Evolutionary conservation across 2,113 vertebrate species (phyloP).

Genomic region (Scatophagus argus): DNA sequence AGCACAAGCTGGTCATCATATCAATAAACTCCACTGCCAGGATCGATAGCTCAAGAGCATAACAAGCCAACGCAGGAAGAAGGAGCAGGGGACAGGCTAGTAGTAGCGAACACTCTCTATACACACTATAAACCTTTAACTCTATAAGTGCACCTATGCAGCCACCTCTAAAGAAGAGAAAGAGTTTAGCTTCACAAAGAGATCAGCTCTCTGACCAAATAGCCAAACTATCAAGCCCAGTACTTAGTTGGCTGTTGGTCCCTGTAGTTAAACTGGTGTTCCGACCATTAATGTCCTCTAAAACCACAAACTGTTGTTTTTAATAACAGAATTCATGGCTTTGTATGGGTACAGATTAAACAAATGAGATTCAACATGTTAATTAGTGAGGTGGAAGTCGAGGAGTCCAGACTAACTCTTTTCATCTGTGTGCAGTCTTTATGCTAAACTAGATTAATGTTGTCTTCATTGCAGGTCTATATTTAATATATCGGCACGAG

Average conservation of each 20-base stretch:
- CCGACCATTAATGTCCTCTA: not conserved
- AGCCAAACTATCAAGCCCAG: too few species aligned
- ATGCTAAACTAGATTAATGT: not conserved
- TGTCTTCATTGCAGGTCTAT: not conserved
- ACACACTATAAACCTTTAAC: not conserved
- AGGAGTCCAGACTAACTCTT: not conserved
- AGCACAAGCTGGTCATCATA: constrained; percentile 13
- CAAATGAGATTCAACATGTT: not conserved
- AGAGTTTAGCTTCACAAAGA: not conserved
- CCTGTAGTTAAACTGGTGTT: too few species aligned
- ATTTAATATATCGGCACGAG: not conserved
- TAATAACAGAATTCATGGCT: not conserved
- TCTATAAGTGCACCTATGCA: not conserved
- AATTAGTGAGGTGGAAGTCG: not conserved
- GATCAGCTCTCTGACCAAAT: not conserved
- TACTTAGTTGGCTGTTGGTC: too few species aligned
- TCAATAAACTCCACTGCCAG: constrained; percentile 24
- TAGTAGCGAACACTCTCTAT: not conserved
- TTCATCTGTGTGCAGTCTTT: not conserved
- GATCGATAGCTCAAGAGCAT: constrained; percentile 54
- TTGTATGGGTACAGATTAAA: not conserved
- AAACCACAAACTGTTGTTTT: not conserved
- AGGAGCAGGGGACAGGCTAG: not conserved
- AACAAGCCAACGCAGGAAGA: constrained; percentile 20
- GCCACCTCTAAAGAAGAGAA: not conserved